Base-by-base conservation (phyloP, 2,888 invertebrate genomes). In the Oligia strigilis region DNA sequence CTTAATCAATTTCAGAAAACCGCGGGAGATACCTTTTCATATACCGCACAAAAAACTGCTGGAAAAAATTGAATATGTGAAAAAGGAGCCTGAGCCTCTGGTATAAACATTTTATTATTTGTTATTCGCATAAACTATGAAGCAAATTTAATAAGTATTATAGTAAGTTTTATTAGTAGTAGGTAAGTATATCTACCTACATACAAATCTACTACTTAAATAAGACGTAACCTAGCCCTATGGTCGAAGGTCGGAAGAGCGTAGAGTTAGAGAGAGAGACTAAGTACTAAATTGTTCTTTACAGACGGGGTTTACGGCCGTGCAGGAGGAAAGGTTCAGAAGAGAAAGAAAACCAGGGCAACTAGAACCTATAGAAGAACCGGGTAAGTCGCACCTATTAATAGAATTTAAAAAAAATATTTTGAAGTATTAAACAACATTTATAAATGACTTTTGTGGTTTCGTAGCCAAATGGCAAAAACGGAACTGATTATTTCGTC, bases 11-110 rank as follows among this genome's bases (percentile, higher is more conserved):
- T 93, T 58, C 91, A 97, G 97, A 81, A 95, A 94, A 87, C 86
- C 94, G 2, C 91, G 93, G 9, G 95, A 96, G 72, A 94, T 98
- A 71, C 97, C 97, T 11, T 97, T 97, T 89, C 97, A 97, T 89
- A 92, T 97, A 78, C 98, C 98, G 0, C 98, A 98, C 88, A 97
- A 97, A 88, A 97, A 97, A 88, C 92, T 98, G 46, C 91, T 98
- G 82, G 97, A 98, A 86, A 97, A 97, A 92, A 97, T 98, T 78
- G 98, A 98, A 92, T 96, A 95, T 89, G 97, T 97, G 55, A 96
- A 95, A 86, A 94, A 95, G 81, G 94, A 95, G 79, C 97, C 97
- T 0, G 98, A 98, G 90, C 98, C 98, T 46, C 92, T 98, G 96
- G 98, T 98, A 84, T 13, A 49, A 36, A 67, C 13, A 36, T 66